A percentile compares a stretch with the other conserved stretches of the same genome.
Evolutionary conservation across 1,140 invertebrate species (phyloP).

Genomic region (Heterodera schachtii): DNA sequence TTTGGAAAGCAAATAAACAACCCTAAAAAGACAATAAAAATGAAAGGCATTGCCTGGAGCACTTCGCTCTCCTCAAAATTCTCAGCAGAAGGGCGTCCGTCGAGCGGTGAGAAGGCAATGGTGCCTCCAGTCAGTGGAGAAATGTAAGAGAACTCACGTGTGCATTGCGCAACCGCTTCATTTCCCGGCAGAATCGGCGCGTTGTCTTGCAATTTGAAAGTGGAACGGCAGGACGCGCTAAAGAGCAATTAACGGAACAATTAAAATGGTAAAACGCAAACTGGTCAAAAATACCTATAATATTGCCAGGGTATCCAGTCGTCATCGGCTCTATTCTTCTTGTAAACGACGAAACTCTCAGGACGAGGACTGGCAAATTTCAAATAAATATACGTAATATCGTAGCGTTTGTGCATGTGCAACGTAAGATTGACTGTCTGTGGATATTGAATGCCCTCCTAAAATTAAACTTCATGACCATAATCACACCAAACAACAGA

Average conservation of each 20-base stretch:
- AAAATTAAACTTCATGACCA: conserved; percentile 57
- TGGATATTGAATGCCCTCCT: conserved; percentile 87
- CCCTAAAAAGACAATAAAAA: too few relatives aligned
- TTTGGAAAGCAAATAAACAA: neutral
- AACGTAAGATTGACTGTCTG: conserved; percentile 89
- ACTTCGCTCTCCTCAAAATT: conserved; percentile 84
- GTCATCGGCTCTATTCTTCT: conserved; percentile 74
- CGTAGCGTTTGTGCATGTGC: conserved; percentile 86
- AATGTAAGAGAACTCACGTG: conserved; percentile 93
- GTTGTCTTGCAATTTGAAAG: conserved; percentile 79
- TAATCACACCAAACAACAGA: too few relatives aligned
- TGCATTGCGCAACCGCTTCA: conserved; percentile 87
- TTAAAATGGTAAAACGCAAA: neutral
- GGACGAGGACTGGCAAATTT: conserved; percentile 91
- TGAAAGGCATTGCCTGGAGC: conserved; percentile 71
- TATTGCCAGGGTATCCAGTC: conserved; percentile 94
- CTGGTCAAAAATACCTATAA: conserved; percentile 73
- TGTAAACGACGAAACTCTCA: conserved; percentile 95
- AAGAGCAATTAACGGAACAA: neutral
- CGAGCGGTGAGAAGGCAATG: conserved; percentile 91
- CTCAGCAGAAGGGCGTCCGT: conserved; percentile 86
- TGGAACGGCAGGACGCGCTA: conserved; percentile 82
- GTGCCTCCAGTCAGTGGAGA: conserved; percentile 91
- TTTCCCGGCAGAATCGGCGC: conserved; percentile 69
- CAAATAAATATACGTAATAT: conserved; percentile 91